Conservation (phyloP, 2,797 vertebrate species). For the Natrix natrix region DNA sequence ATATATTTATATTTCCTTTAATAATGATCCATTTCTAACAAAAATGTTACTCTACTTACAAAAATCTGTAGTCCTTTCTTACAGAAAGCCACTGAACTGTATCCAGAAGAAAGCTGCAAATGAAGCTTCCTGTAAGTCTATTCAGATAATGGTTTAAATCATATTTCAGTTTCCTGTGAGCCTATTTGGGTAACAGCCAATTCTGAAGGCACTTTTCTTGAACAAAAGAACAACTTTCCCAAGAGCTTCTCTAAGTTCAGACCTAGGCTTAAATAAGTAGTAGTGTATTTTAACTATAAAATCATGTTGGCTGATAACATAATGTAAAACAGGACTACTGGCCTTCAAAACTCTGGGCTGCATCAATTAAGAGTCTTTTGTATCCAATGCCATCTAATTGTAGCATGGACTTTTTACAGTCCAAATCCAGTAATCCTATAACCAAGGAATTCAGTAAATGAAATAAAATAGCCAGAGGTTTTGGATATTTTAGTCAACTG, state of each 20-base stretch:
- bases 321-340: neutral
- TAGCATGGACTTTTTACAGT: neutral
- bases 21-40: conserved; percentile 21
- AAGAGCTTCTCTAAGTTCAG: neutral
- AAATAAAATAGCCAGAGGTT: neutral
- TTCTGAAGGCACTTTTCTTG: neutral
- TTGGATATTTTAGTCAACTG: neutral
- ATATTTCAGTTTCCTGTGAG: neutral
- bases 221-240: neutral
- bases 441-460: neutral
- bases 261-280: neutral
- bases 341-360: neutral
- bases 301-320: neutral
- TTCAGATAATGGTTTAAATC: neutral
- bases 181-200: neutral
- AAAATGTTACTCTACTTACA: neutral
- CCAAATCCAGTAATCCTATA: neutral
- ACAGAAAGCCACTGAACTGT: neutral
- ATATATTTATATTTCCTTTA: neutral
- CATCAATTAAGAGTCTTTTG: neutral
- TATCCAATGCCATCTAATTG: neutral
- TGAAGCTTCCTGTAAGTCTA: neutral
- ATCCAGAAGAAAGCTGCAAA: neutral
- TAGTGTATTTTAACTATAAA: neutral
- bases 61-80: conserved; percentile 2